phyloP scores from a whole-genome alignment of 2,797 vertebrate species.

The Liasis olivaceus region DNA sequence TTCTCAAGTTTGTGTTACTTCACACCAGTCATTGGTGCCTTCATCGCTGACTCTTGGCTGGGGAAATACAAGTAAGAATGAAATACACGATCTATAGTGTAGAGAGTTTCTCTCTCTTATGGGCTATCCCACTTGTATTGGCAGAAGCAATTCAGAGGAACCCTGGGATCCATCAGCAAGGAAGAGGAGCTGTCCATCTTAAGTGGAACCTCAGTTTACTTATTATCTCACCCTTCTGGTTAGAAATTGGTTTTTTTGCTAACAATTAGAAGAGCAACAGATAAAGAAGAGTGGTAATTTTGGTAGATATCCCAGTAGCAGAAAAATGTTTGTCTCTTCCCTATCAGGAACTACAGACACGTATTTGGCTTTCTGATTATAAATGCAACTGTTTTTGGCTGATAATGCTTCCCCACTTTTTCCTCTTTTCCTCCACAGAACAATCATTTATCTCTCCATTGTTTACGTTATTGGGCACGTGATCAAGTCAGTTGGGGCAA shows the following conservation, averaged over 20 bases:
- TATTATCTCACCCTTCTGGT: not conserved
- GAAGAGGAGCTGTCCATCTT: not conserved
- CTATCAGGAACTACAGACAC: not conserved
- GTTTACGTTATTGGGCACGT: conserved; percentile 93
- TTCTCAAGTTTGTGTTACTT: conserved; percentile 95
- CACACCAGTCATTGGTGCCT: conserved; percentile 90
- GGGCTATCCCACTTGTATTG: not conserved
- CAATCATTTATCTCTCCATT: conserved; percentile 94
- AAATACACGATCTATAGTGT: not conserved
- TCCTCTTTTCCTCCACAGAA: conserved; percentile 78
- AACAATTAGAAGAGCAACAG: not conserved
- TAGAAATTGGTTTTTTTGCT: conserved; percentile 25
- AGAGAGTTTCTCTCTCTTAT: not conserved
- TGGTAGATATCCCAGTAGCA: not conserved
- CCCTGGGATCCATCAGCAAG: not conserved
- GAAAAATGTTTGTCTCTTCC: conserved; percentile 13
- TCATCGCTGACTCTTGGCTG: conserved; percentile 95
- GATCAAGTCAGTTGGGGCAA: conserved; percentile 92
- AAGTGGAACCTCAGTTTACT: not conserved
- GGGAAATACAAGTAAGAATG: conserved; percentile 92
- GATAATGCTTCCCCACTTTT: conserved; percentile 51
- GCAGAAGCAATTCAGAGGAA: not conserved
- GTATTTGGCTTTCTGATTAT: not conserved
- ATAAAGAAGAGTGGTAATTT: conserved; percentile 26
- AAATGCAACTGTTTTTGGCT: conserved; percentile 26